Conservation (phyloP, 2,888 invertebrate genomes). For the Acleris literana region DNA sequence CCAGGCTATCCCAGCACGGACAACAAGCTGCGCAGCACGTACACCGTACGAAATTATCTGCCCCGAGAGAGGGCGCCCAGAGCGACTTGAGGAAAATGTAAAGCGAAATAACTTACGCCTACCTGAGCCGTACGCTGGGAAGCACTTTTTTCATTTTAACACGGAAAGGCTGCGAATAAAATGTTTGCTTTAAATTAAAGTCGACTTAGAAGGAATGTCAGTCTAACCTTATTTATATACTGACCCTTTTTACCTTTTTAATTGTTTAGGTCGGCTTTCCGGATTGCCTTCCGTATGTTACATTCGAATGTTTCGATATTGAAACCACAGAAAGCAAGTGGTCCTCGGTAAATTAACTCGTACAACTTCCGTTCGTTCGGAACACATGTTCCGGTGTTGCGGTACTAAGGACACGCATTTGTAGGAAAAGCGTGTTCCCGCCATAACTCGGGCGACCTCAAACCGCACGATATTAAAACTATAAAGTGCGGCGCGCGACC, state of each 20-base stretch:
- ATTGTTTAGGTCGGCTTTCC: conserved; percentile 19
- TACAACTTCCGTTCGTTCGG: conserved; percentile 48
- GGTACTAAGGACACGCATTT: conserved; percentile 60
- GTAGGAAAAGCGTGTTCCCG: conserved; percentile 65
- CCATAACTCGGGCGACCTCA: conserved; percentile 66
- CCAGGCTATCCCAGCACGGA: conserved; percentile 61
- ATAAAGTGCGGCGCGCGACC: conserved; percentile 75
- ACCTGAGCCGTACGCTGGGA: conserved; percentile 60
- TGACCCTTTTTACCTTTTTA: conserved; percentile 21
- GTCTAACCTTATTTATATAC: conserved; percentile 28
- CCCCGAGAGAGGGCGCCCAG: conserved; percentile 64
- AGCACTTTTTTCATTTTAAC: conserved; percentile 58
- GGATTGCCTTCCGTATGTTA: conserved; percentile 16
- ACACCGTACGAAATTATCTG: conserved; percentile 73
- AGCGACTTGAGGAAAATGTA: conserved; percentile 68
- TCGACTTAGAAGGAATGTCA: conserved; percentile 24
- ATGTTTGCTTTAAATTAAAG: conserved; percentile 60
- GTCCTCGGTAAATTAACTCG: conserved; percentile 52
- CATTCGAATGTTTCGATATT: conserved; percentile 30
- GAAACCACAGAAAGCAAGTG: conserved; percentile 45
- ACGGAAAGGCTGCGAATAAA: conserved; percentile 61
- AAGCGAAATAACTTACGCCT: conserved; percentile 74
- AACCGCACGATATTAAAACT: conserved; percentile 79
- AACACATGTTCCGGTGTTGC: conserved; percentile 51
- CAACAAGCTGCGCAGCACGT: conserved; percentile 67